Percentiles rank a stretch among this genome's conserved stretches.
phyloP scores from a whole-genome alignment of 53 echinoderm and acorn worm genomes.

The Astropecten irregularis region DNA sequence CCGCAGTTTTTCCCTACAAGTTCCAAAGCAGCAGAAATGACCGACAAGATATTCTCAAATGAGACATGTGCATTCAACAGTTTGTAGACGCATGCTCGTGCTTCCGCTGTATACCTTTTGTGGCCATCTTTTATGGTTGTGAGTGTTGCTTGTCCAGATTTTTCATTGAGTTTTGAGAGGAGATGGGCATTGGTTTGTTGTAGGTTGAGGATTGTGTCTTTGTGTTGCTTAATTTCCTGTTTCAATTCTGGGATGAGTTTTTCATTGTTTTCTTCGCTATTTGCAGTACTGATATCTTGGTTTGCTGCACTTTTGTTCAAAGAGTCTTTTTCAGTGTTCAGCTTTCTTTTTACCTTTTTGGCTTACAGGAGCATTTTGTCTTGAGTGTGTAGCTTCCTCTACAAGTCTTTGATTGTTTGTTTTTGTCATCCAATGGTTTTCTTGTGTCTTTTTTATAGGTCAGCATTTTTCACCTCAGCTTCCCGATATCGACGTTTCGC shows the following conservation, averaged over 20 bases:
- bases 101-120: neutral
- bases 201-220: neutral
- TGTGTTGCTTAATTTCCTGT: neutral
- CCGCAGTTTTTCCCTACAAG: conserved; percentile 23
- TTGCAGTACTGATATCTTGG: too few species aligned
- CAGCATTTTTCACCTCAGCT: too few species aligned
- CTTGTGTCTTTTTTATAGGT: too few species aligned
- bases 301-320: neutral
- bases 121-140: neutral
- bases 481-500: too few species aligned
- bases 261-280: too few species aligned
- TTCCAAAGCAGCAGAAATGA: conserved; percentile 12
- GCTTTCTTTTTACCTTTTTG: too few species aligned
- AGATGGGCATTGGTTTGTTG: neutral
- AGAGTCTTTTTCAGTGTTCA: too few species aligned
- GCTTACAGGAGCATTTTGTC: too few species aligned
- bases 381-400: too few species aligned
- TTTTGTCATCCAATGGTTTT: too few species aligned
- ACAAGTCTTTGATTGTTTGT: too few species aligned
- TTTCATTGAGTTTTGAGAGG: neutral
- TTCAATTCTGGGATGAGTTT: too few species aligned
- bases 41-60: neutral
- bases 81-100: conserved; percentile 7
- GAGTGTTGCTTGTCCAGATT: neutral
- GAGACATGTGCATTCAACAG: conserved; percentile 11